phyloP scores from a whole-genome alignment of 2,113 vertebrate genomes.

The Malurus elegans region DNA sequence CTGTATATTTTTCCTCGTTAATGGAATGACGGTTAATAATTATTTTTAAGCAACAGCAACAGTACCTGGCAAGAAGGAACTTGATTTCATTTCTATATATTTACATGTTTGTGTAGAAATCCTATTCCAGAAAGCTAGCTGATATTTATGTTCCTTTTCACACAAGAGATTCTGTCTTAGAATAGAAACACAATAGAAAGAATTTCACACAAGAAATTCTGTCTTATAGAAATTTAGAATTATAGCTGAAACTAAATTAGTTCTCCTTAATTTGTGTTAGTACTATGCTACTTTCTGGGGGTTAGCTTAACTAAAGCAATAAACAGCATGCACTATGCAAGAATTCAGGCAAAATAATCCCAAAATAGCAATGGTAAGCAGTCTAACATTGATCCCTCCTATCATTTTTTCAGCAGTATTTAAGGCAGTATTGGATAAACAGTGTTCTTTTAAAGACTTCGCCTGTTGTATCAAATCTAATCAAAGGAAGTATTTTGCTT shows the following conservation, averaged over 20 bases:
- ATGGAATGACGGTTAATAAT: neutral
- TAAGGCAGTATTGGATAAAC: neutral
- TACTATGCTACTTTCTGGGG: neutral
- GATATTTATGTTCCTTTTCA: neutral
- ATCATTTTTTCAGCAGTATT: neutral
- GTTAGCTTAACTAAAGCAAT: neutral
- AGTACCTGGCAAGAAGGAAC: neutral
- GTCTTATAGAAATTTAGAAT: neutral
- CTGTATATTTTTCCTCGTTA: neutral
- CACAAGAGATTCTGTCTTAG: neutral
- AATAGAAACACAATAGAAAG: too few species aligned
- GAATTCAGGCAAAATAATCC: neutral
- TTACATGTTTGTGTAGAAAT: neutral
- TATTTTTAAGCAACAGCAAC: neutral
- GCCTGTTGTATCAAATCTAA: neutral
- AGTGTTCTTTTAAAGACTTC: neutral
- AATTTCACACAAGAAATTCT: neutral
- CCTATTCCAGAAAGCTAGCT: neutral
- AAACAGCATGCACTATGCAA: neutral
- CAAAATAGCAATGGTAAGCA: neutral
- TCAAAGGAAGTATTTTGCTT: neutral
- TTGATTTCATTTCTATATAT: neutral
- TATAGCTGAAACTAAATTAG: neutral
- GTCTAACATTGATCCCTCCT: neutral
- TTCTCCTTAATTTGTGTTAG: neutral